phyloP scores from a whole-genome alignment of 2,888 invertebrate species.

The Apoderus coryli region DNA sequence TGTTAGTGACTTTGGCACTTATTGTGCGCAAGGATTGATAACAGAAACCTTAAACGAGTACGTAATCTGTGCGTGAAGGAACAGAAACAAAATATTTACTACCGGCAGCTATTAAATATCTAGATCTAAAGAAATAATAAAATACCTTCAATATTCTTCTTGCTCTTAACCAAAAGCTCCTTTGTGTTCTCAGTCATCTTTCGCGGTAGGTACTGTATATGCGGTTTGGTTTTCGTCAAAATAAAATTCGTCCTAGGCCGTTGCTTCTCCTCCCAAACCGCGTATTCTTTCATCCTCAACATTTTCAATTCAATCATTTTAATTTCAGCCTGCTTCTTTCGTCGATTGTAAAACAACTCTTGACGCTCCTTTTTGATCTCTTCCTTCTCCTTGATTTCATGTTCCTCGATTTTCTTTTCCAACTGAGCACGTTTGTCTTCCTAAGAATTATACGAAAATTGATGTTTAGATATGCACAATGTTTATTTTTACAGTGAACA shows the following conservation, averaged over 20 bases:
- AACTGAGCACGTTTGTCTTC: slow-evolving; percentile 74
- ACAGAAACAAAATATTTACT: too few relatives aligned
- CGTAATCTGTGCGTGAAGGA: too few relatives aligned
- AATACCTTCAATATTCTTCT: slow-evolving; percentile 49
- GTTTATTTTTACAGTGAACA: too few relatives aligned
- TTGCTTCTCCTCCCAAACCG: slow-evolving; percentile 73
- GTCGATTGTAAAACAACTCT: slow-evolving; percentile 70
- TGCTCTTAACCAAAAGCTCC: slow-evolving; percentile 48
- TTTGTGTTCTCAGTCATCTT: slow-evolving; percentile 54
- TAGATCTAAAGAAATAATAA: neutral
- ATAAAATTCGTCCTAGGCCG: slow-evolving; percentile 69
- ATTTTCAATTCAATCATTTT: slow-evolving; percentile 82
- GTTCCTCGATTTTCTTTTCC: slow-evolving; percentile 87
- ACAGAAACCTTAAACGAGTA: too few relatives aligned
- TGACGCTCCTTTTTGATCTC: slow-evolving; percentile 70
- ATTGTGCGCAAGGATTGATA: too few relatives aligned
- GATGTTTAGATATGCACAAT: too few relatives aligned
- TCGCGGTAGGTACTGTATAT: slow-evolving; percentile 78
- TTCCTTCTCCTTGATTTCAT: slow-evolving; percentile 74
- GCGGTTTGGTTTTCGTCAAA: slow-evolving; percentile 72
- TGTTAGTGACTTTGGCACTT: too few relatives aligned
- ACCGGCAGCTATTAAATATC: too few relatives aligned
- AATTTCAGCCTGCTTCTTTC: slow-evolving; percentile 79
- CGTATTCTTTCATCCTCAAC: slow-evolving; percentile 74
- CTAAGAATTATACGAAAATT: too few relatives aligned